phyloP scores from a whole-genome alignment of 2,888 invertebrate genomes.

The Allolobophora icterica region DNA sequence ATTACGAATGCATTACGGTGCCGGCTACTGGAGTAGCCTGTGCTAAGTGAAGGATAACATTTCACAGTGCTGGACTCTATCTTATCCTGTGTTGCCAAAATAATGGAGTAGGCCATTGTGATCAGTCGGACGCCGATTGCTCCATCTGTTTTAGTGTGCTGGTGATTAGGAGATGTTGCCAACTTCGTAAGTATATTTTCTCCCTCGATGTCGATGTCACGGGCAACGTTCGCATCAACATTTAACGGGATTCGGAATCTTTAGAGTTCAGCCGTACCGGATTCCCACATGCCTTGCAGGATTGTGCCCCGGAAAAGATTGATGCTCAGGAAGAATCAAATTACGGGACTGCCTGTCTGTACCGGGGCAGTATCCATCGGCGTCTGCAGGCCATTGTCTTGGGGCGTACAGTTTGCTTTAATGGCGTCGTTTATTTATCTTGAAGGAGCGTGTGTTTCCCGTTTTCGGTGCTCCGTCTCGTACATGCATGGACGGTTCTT shows the following conservation, averaged over 20 bases:
- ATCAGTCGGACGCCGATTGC: not conserved
- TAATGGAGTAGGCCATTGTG: constrained; percentile 17
- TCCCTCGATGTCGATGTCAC: not conserved
- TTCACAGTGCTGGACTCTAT: not conserved
- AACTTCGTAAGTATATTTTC: not conserved
- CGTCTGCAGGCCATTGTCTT: not conserved
- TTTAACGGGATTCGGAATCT: constrained; percentile 13
- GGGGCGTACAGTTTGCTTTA: not conserved
- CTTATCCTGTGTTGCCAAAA: not conserved
- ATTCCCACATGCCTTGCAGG: constrained; percentile 5
- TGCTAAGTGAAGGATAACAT: not conserved
- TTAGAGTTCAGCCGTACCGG: not conserved
- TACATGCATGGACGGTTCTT: not conserved
- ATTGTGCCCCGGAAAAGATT: not conserved
- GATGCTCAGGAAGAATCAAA: constrained; percentile 2
- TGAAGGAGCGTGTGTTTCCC: not conserved
- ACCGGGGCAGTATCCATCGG: not conserved
- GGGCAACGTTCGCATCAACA: not conserved
- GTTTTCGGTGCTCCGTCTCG: not conserved
- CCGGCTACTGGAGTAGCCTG: not conserved
- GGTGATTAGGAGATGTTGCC: constrained; percentile 14
- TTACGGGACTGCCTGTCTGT: not conserved
- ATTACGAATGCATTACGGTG: too few species aligned
- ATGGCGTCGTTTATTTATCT: constrained; percentile 17
- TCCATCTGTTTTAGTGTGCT: constrained; percentile 15